phyloP scores from a whole-genome alignment of 2,113 vertebrate species.

The Sinocyclocheilus rhinocerous region DNA sequence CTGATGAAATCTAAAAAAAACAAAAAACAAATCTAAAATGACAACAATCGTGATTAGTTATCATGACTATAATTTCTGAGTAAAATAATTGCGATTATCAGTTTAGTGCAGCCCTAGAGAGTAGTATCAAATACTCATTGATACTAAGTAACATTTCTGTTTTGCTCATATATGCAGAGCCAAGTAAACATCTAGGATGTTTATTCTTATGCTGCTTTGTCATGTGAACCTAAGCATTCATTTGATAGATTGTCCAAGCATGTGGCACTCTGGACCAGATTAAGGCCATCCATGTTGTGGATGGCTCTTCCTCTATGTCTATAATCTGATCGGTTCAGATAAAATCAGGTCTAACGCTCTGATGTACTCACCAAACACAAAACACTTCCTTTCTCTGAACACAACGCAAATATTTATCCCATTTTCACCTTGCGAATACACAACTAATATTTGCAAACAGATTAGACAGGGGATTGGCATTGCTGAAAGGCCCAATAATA shows the following conservation, averaged over 20 bases:
- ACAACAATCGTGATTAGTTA: too few species aligned
- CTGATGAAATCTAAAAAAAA: too few species aligned
- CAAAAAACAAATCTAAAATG: too few species aligned
- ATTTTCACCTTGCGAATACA: conserved; percentile 5
- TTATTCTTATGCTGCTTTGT: background rate
- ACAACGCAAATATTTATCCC: conserved; percentile 17
- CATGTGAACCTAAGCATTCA: background rate
- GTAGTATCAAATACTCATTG: background rate
- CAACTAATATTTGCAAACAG: conserved; percentile 1
- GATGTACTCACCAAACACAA: background rate
- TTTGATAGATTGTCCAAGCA: background rate
- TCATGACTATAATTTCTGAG: too few species aligned
- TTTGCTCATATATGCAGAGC: background rate
- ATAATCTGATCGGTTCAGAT: conserved; percentile 48
- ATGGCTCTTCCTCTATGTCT: conserved; percentile 14
- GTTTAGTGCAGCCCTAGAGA: too few species aligned
- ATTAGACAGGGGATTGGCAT: conserved; percentile 3
- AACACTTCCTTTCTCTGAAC: background rate
- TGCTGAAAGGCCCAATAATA: background rate
- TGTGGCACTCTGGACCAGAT: conserved; percentile 20
- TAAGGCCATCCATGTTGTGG: conserved; percentile 24
- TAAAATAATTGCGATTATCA: too few species aligned
- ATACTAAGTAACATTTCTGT: background rate
- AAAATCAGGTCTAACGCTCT: conserved; percentile 32
- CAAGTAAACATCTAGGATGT: background rate